Conservation (phyloP, 2,797 vertebrate genomes). For the Phaenicophaeus curvirostris region DNA sequence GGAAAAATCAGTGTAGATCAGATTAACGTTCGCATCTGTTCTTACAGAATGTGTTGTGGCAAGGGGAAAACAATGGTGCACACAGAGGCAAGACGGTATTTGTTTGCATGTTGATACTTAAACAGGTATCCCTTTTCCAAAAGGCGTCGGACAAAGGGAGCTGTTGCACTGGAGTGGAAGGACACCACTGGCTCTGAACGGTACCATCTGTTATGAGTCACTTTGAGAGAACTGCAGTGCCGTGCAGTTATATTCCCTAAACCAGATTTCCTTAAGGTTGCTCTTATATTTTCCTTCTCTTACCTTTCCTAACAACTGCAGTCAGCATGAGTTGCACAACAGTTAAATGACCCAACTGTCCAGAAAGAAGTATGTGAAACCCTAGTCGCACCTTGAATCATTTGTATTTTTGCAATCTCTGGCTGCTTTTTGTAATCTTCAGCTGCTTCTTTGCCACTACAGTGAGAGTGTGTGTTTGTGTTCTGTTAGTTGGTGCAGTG, state of each 20-base stretch:
- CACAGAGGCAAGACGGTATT: not conserved
- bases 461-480: not conserved
- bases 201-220: not conserved
- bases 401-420: conserved; percentile 32
- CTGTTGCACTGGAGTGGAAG: not conserved
- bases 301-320: conserved; percentile 45
- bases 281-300: not conserved
- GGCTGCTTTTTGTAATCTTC: not conserved
- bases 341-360: not conserved
- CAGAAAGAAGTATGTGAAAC: not conserved
- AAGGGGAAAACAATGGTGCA: not conserved
- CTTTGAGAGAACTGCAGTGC: not conserved
- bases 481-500: not conserved
- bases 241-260: not conserved
- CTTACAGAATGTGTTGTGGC: not conserved
- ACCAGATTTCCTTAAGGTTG: conserved; percentile 29
- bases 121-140: not conserved
- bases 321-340: conserved; percentile 28
- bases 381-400: not conserved
- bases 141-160: not conserved
- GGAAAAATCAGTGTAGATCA: not conserved
- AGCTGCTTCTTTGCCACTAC: not conserved
- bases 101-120: not conserved
- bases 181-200: not conserved
- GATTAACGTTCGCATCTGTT: not conserved